phyloP scores from a whole-genome alignment of 2,113 vertebrate species.

The Bos indicus region DNA sequence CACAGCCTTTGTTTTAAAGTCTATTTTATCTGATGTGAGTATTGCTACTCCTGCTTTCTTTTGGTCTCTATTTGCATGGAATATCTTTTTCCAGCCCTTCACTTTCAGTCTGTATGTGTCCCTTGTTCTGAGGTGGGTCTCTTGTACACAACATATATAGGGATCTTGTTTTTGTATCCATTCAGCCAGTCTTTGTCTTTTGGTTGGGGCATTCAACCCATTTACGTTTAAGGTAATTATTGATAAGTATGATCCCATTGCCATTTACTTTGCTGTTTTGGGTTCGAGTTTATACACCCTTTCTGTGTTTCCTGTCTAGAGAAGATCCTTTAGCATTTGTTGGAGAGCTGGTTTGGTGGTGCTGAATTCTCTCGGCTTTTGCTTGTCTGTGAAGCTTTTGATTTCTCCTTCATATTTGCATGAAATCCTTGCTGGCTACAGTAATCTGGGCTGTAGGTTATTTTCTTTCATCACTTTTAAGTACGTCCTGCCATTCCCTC shows the following conservation, averaged over 20 bases:
- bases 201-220: not conserved
- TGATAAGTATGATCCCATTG: not conserved
- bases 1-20: not conserved
- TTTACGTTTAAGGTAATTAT: not conserved
- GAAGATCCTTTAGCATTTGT: not conserved
- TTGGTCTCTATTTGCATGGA: not conserved
- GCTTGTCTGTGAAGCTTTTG: too few relatives aligned
- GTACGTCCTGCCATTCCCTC: not conserved
- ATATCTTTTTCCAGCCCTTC: not conserved
- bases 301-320: not conserved
- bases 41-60: not conserved
- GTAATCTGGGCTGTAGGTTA: not conserved
- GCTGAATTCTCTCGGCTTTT: not conserved
- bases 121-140: not conserved
- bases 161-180: not conserved
- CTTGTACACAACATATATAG: not conserved
- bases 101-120: not conserved
- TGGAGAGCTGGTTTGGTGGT: not conserved
- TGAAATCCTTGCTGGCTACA: not conserved
- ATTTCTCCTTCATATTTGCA: not conserved
- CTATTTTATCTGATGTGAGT: not conserved
- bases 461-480: not conserved
- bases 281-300: not conserved
- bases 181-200: not conserved
- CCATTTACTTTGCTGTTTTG: not conserved